Evolutionary conservation across 1,140 invertebrate species (phyloP), one percentile per base, ranked within the genome.

Genomic region (Diachasma alloeum): DNA sequence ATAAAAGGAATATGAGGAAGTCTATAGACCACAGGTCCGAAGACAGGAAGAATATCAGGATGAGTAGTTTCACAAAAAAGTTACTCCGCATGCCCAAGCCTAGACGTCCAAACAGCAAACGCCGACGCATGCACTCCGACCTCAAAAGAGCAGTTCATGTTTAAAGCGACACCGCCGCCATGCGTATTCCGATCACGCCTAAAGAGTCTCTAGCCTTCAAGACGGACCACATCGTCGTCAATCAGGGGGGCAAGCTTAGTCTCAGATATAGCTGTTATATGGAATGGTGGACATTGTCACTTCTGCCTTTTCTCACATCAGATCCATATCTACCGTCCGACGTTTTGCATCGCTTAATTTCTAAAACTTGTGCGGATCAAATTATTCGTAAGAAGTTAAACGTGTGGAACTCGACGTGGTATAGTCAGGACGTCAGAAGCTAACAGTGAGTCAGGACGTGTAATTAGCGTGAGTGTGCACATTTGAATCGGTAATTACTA

Each of bases 161-260:
- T 75, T 0, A 75, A 8, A 22, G 63, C 72, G 1, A 74, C 77
- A 11, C 72, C 72, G 56, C 77, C 77, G 6, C 72, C 72, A 19
- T 26, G 36, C 4, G 22, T 17, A 17, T 39, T 67, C 1, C 77
- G 2, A 19, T 78, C 77, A 0, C 53, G 19, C 6, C 77, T 22
- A 19, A n/a, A n/a, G n/a, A n/a, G n/a, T n/a, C n/a, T n/a, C n/a
- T n/a, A n/a, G n/a, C n/a, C n/a, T n/a, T n/a, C n/a, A n/a, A n/a
- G n/a, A 24, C 31, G 4, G 75, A 22, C 4, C 53, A 75, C 0
- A n/a, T n/a, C n/a, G n/a, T n/a, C n/a, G n/a, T n/a, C 39, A 9
- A 10, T 67, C 36, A 6, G 72, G 36, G 53, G 66, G 75, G 0
- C 72, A 8, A 22, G 63, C 72, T 0, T 71, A 72, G 4, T 67